Conservation (phyloP, 2,113 vertebrate species). For the Megaceryle maxima region DNA sequence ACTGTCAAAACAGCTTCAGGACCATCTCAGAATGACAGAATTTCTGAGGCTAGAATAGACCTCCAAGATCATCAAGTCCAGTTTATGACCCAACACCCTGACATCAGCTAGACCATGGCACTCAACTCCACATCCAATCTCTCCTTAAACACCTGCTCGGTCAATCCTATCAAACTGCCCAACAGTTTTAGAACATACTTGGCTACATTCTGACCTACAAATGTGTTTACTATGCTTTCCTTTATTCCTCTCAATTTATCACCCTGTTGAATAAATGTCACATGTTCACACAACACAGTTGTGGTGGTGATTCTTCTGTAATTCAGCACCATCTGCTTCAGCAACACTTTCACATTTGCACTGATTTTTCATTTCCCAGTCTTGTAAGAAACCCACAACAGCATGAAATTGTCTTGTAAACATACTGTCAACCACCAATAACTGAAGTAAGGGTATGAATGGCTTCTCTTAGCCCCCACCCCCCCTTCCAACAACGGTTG, state of each 20-base stretch:
- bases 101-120: too few species aligned
- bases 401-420: background rate
- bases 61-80: too few species aligned
- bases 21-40: background rate
- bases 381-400: background rate
- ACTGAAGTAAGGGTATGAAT: background rate
- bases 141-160: too few species aligned
- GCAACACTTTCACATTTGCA: background rate
- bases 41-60: too few species aligned
- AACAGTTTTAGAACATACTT: background rate
- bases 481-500: background rate
- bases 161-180: background rate
- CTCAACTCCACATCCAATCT: too few species aligned
- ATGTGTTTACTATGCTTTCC: background rate
- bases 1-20: background rate
- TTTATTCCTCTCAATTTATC: background rate
- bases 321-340: background rate
- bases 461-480: background rate
- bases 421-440: background rate
- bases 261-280: background rate
- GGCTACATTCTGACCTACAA: background rate
- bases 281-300: background rate
- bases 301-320: background rate
- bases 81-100: too few species aligned
- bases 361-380: background rate